Percentiles rank a stretch among this genome's conserved stretches.
phyloP scores from a whole-genome alignment of 2,797 vertebrate species.

The Phoeniculus purpureus region DNA sequence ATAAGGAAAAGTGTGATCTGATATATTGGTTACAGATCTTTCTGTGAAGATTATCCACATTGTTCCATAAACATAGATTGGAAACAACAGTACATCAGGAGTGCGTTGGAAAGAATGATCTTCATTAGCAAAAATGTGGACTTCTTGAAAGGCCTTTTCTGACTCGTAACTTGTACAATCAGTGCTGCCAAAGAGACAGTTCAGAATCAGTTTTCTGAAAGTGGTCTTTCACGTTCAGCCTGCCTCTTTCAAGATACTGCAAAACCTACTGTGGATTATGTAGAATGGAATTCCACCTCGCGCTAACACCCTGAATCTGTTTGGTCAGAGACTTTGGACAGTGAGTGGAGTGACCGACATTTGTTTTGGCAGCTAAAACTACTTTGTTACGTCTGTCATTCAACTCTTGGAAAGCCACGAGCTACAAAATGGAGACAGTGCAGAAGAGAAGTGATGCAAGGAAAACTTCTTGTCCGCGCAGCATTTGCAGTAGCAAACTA shows the following conservation, averaged over 20 bases:
- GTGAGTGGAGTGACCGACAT: background rate
- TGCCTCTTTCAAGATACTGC: background rate
- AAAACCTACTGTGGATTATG: background rate
- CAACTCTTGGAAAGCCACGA: background rate
- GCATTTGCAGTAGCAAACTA: background rate
- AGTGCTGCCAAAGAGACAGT: background rate
- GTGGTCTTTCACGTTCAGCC: background rate
- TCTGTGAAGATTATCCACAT: background rate
- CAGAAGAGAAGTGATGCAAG: background rate
- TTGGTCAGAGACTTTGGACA: background rate
- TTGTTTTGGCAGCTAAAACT: conserved; percentile 2
- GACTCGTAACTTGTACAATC: background rate
- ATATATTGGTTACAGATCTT: background rate
- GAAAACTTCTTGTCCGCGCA: background rate
- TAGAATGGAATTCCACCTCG: background rate
- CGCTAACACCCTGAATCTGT: background rate
- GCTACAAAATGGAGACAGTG: background rate
- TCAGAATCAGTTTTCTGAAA: background rate
- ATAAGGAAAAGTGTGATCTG: background rate
- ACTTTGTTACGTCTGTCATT: background rate
- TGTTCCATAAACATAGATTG: background rate
- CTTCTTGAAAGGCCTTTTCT: background rate
- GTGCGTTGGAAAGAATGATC: background rate
- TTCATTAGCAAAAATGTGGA: background rate
- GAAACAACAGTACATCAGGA: background rate